These are phyloP conservation scores for Ectemnius lituratus DNA, from an alignment of 2,888 invertebrate genomes.

Conservation along the genomic window DNA sequence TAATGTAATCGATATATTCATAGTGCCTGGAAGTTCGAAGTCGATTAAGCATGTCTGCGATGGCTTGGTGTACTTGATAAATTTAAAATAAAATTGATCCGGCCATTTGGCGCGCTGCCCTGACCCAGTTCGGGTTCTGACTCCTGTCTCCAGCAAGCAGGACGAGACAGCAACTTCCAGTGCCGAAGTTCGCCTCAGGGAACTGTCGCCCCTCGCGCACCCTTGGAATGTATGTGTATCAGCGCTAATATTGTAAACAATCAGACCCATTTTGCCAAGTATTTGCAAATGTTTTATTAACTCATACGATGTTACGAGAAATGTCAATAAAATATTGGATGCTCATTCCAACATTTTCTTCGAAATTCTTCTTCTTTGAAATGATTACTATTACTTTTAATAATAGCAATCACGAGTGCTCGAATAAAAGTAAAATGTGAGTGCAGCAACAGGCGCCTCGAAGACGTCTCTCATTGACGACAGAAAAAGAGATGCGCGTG, in stretches of 20 bases:
- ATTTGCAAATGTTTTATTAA: too few relatives aligned
- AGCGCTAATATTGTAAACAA: neutral
- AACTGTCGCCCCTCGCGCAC: slow-evolving; percentile 60
- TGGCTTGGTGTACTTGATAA: slow-evolving; percentile 61
- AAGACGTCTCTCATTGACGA: too few relatives aligned
- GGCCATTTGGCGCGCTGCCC: slow-evolving; percentile 73
- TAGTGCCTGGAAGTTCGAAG: slow-evolving; percentile 39
- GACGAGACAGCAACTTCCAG: slow-evolving; percentile 52
- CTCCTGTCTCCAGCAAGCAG: slow-evolving; percentile 66
- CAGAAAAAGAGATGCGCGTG: neutral
- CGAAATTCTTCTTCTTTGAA: too few relatives aligned
- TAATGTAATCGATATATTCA: slow-evolving; percentile 37
- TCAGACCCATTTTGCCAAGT: too few relatives aligned
- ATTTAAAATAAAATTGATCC: slow-evolving; percentile 74
- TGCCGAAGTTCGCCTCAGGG: slow-evolving; percentile 64
- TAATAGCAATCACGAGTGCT: too few relatives aligned
- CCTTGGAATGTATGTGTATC: neutral
- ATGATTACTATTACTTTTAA: too few relatives aligned
- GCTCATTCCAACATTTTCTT: too few relatives aligned
- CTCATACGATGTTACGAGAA: too few relatives aligned
- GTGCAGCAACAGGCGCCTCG: too few relatives aligned
- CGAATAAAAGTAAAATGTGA: too few relatives aligned
- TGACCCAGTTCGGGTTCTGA: slow-evolving; percentile 70
- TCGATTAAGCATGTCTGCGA: slow-evolving; percentile 48
- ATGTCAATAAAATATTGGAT: too few relatives aligned